Percentiles rank a stretch among this genome's conserved stretches.
Conservation (phyloP, 2,888 invertebrate species). For the Macrophya annulata region DNA sequence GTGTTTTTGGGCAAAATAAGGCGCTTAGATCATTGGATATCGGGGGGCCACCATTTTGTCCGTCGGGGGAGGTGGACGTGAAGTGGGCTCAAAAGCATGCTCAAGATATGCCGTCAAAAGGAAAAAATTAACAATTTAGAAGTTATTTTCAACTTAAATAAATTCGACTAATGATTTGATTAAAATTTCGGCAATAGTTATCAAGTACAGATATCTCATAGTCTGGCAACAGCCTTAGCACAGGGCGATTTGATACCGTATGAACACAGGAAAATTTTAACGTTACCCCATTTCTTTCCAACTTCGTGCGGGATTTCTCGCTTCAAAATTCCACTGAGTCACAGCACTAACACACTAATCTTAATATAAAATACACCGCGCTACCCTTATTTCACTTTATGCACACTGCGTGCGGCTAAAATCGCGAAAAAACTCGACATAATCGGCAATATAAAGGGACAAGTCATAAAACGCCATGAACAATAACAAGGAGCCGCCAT, state of each 20-base stretch:
- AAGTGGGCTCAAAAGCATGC: conserved; percentile 77
- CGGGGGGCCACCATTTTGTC: conserved; percentile 80
- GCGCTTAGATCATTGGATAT: conserved; percentile 74
- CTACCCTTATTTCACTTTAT: conserved; percentile 73
- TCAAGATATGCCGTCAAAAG: conserved; percentile 75
- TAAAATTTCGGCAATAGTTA: conserved; percentile 56
- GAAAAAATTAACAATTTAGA: conserved; percentile 63
- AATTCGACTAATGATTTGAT: conserved; percentile 36
- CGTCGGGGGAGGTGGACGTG: conserved; percentile 79
- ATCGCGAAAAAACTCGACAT: conserved; percentile 77
- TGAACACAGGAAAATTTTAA: conserved; percentile 75
- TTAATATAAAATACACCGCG: conserved; percentile 71
- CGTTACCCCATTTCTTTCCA: conserved; percentile 78
- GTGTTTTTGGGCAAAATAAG: conserved; percentile 71
- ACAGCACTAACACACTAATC: conserved; percentile 71
- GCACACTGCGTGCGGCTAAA: conserved; percentile 72
- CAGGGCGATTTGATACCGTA: conserved; percentile 73
- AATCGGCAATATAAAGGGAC: conserved; percentile 78
- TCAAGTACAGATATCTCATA: conserved; percentile 44
- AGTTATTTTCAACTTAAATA: conserved; percentile 59
- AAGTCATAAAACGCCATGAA: conserved; percentile 90
- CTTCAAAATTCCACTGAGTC: conserved; percentile 72
- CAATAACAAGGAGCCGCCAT: conserved; percentile 99
- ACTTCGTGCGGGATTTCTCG: conserved; percentile 75
- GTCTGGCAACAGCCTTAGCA: conserved; percentile 65